Evolutionary conservation across 2,113 vertebrate species (phyloP), one percentile per base, ranked within the genome.

Genomic region (Anolis carolinensis): DNA sequence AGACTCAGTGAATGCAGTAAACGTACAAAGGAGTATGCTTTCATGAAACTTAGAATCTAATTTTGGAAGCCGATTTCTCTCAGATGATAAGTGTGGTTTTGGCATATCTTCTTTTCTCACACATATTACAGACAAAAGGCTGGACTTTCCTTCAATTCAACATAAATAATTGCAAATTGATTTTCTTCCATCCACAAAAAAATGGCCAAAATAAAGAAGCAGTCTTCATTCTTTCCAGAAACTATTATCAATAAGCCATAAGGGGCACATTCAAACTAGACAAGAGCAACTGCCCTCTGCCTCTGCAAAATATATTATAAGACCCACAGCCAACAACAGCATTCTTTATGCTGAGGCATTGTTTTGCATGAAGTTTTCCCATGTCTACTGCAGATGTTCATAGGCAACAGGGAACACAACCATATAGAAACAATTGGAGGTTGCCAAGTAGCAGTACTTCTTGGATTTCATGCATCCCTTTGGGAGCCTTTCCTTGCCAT

Each of bases 281-380:
- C 87, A 81, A 73, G 88, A 93, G 55, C 90, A 89, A 91, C 93
- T 89, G 91, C 86, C 79, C 79, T 89, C 78, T 89, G 87, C 89
- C 86, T 85, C 71, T 50, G 82, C 87, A 92, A 90, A 94, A 92
- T 88, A 84, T 86, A 93, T 86, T 91, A 65, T 87, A 80, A 87
- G 88, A 93, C 87, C 81, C 77, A 50, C 65, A 86, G 91, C 93
- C 93, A 94, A 92, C 85, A 92, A 90, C 94, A 94, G 91, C 93
- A 93, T 93, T 94, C 89, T 80, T 79, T 92, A 89, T 92, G 93
- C 84, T 94, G 91, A 94, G 50, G 68, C 50, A 32, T 73, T 81
- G 68, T 72, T 72, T 82, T 36, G 13, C 73, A 34, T 8, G 36
- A 62, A 55, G 71, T 55, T 83, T 83, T 11, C 34, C 25, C 18